Evolutionary conservation across 2,888 invertebrate species (phyloP), one percentile per base, ranked within the genome.

Genomic region (Caradrina clavipalpis): DNA sequence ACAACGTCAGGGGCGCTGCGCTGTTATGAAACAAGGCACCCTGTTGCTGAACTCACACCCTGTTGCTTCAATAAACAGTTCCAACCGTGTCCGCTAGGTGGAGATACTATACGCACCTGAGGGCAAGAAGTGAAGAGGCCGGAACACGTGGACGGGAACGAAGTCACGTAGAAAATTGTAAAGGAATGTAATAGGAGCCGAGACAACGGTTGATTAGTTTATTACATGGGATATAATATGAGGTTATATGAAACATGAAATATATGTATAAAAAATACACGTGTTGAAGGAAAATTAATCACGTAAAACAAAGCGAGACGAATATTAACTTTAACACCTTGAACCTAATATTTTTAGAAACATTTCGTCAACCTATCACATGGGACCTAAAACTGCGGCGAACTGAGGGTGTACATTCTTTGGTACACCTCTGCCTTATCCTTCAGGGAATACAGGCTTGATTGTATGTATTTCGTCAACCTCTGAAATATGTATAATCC

Each of bases 101-200:
- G 67, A 39, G 53, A 22, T 60, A 53, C 64, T 4, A 21, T 21
- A 54, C n/a, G 10, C 17, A 13, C 21, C 4, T 35, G 8, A 7
- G 4, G 11, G 21, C 26, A n/a, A 17, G 26, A 49, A 19, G n/a
- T 51, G 15, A 45, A n/a, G 7, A 1, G 19, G n/a, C 22, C 13
- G 47, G 11, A 47, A 56, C 80, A 80, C 67, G 76, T 79, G 76
- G 73, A 22, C 45, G 10, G 35, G 47, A 45, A 66, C 56, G 54
- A 54, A 70, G 68, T 69, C 65, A 79, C 76, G 80, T 80, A 76
- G 56, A 75, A 76, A 45, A 69, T 69, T 80, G 80, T 74, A 57
- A 60, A 57, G 58, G 57, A 55, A 69, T 61, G 77, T 77, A 61
- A 80, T 61, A 62, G 53, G 61, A 75, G 61, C 31, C 5, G 51